Base-by-base conservation (phyloP, 1,140 invertebrate species). In the Heliconius himera region DNA sequence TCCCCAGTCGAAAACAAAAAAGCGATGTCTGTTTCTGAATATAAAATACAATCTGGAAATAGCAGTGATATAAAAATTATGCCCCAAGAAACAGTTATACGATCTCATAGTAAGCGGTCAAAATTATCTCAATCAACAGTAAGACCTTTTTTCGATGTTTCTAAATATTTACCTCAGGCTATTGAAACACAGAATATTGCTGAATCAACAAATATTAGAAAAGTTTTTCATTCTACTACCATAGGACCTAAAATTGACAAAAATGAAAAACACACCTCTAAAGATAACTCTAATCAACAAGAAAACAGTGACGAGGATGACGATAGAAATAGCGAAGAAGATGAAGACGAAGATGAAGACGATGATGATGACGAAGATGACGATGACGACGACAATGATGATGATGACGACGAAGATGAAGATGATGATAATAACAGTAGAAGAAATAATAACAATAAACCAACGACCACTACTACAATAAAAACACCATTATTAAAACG, bases 1-100 rank as follows among this genome's bases (percentile, higher is more conserved):
- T 87, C 90, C 41, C 92, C 91, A 29, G 89, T 92, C 20, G 87
- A 91, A 83, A 89, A 90, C 41, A 93, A 86, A 86, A 89, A 84
- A 80, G 84, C 90, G 0, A 90, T 94, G 79, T 87, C 90, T 13
- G 56, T 88, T 20, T 89, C 91, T 83, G 91, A 93, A 73, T 90
- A 91, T 78, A 87, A 87, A 82, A 70, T 75, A 38, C 86, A 88
- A 73, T 84, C 80, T 51, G 76, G 76, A 83, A 84, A 73, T 46
- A 78, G 74, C 51, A 80, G 81, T 54, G 22, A 76, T 46, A 76
- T 75, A 70, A 79, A 80, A 79, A 74, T 74, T 74, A 79, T 36
- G 16, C 66, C 33, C 16, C 74, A 73, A 78, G 38, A 81, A 66
- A 41, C 74, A 3, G 46, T 22, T 22, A n/a, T 33, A 18, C 74